phyloP scores from a whole-genome alignment of 1,140 invertebrate genomes.

The Potamilus streckersoni region DNA sequence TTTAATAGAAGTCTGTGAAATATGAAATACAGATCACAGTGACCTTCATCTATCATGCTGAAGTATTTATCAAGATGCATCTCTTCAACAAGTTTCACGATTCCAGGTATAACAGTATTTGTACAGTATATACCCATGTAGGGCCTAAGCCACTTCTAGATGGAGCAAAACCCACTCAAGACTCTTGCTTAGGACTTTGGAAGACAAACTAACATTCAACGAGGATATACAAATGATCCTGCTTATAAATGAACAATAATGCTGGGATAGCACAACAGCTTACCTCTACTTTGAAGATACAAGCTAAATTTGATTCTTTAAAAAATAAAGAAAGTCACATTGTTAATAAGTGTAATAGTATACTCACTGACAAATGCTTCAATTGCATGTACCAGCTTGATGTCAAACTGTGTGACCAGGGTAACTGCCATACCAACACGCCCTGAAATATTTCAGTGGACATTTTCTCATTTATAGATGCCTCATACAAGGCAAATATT shows the following conservation, averaged over 20 bases:
- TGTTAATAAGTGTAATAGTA: neutral
- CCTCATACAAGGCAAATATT: too few species aligned
- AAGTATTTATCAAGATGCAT: too few species aligned
- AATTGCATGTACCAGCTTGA: conserved; percentile 86
- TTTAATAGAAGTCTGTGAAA: too few species aligned
- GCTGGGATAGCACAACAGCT: neutral
- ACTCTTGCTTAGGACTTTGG: neutral
- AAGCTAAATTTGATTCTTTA: neutral
- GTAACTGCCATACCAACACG: conserved; percentile 78
- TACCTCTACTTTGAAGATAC: neutral
- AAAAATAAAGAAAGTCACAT: neutral
- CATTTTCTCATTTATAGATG: too few species aligned
- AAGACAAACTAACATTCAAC: neutral
- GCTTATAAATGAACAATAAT: too few species aligned
- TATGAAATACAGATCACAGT: too few species aligned
- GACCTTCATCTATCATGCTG: too few species aligned
- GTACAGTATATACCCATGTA: too few species aligned
- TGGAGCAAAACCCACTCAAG: neutral
- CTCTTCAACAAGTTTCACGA: too few species aligned
- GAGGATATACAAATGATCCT: neutral
- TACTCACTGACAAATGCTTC: conserved; percentile 82
- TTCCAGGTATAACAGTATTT: too few species aligned
- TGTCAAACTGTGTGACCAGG: conserved; percentile 91
- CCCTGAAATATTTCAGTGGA: conserved; percentile 39
- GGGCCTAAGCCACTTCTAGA: too few species aligned